phyloP scores from a whole-genome alignment of 2,888 invertebrate species.

The Toxonevra muliebris region DNA sequence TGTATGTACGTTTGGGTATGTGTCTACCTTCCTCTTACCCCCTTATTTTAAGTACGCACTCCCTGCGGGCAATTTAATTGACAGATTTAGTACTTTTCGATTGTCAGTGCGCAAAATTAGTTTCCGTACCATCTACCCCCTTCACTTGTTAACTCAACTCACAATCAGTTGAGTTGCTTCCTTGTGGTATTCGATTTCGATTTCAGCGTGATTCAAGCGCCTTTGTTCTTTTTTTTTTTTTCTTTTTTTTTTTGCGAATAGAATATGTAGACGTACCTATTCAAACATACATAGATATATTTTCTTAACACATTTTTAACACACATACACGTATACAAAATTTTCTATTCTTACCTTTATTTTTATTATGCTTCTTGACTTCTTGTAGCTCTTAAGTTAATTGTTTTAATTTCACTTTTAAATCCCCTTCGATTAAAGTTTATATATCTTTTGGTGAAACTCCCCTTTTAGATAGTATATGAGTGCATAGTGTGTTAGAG shows the following conservation, averaged over 20 bases:
- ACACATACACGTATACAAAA: too few species aligned
- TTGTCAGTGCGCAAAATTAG: constrained; percentile 61
- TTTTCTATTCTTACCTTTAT: too few species aligned
- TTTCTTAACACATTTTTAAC: too few species aligned
- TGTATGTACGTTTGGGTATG: constrained; percentile 22
- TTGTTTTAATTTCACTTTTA: constrained; percentile 18
- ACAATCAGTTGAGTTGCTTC: too few species aligned
- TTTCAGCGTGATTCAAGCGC: not conserved
- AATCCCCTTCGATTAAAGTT: constrained; percentile 24
- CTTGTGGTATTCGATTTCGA: too few species aligned
- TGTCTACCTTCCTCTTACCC: not conserved
- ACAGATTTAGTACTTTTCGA: constrained; percentile 62
- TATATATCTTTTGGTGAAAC: constrained; percentile 39
- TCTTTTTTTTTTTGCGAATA: not conserved
- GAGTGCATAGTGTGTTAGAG: too few species aligned
- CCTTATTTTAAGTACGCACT: constrained; percentile 38
- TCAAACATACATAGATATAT: not conserved
- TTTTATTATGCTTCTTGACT: too few species aligned
- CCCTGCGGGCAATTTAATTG: constrained; percentile 63
- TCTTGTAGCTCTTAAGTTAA: constrained; percentile 1
- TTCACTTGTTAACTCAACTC: not conserved
- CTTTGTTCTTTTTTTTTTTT: constrained; percentile 3
- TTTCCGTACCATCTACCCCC: constrained; percentile 39
- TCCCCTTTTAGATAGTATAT: not conserved
- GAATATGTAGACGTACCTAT: not conserved